Conservation (phyloP, 2,113 vertebrate species). For the Oryzias woworae region DNA sequence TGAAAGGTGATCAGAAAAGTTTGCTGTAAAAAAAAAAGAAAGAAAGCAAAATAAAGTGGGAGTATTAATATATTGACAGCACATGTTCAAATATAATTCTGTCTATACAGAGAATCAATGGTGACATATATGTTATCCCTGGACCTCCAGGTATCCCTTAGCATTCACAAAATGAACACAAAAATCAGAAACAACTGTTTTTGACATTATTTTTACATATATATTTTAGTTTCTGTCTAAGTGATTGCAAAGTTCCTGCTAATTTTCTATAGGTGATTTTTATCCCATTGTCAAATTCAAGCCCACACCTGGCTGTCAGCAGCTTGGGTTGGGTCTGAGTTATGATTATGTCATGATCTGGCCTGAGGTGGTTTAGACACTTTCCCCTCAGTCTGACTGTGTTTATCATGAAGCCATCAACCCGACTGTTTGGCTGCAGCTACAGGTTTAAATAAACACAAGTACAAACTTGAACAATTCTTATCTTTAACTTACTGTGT, state of each 20-base stretch:
- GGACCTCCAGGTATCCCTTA: background rate
- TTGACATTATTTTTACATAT: background rate
- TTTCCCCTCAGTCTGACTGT: background rate
- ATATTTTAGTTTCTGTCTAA: background rate
- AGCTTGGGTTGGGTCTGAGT: constrained; percentile 18
- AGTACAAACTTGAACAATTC: too few species aligned
- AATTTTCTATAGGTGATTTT: constrained; percentile 18
- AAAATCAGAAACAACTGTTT: background rate
- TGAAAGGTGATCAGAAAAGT: background rate
- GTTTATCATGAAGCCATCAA: constrained; percentile 3
- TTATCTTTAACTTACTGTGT: too few species aligned
- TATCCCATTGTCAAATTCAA: constrained; percentile 5
- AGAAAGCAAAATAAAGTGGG: background rate
- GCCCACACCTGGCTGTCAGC: constrained; percentile 59
- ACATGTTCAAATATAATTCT: constrained; percentile 11
- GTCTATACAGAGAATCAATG: constrained; percentile 53
- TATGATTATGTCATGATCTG: constrained; percentile 33
- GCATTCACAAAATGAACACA: background rate
- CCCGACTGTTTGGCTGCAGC: background rate
- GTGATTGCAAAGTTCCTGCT: constrained; percentile 1
- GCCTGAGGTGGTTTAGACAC: constrained; percentile 42
- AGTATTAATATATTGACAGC: background rate
- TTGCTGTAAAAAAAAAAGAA: background rate
- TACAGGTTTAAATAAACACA: background rate
- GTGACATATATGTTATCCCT: constrained; percentile 47